A percentile compares a stretch with the other conserved stretches of the same genome.
Conservation (phyloP, 2,888 invertebrate genomes). For the Anticlea derivata region DNA sequence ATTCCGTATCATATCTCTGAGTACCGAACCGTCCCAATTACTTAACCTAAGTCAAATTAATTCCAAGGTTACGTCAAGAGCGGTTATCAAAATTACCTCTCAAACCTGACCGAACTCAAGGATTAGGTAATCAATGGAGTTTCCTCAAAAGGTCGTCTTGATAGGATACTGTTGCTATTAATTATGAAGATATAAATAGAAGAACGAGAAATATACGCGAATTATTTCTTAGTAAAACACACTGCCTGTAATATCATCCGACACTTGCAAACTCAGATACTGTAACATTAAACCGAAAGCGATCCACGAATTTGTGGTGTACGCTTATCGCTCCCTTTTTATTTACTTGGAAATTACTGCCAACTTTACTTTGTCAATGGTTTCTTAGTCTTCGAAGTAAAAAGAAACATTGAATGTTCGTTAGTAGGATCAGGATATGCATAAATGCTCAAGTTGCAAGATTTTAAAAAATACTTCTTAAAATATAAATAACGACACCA, state of each 20-base stretch:
- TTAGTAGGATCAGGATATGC: no score
- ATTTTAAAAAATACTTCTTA: no score
- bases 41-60: background rate
- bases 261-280: background rate
- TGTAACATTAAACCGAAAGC: no score
- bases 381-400: no score
- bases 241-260: background rate
- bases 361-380: no score
- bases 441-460: no score
- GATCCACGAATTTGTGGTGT: no score
- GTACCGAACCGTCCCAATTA: background rate
- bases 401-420: no score
- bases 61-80: conserved; percentile 2
- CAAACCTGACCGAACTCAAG: conserved; percentile 1
- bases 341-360: no score
- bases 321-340: no score
- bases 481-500: no score
- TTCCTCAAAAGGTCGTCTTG: conserved; percentile 4
- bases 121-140: conserved; percentile 6
- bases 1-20: background rate
- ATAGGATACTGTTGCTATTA: background rate
- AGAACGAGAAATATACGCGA: no score
- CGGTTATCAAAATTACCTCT: conserved; percentile 1
- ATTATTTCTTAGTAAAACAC: background rate
- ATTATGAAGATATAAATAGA: background rate